Evolutionary conservation across 2,888 invertebrate genomes (phyloP).

Genomic region (Silvanus unidentatus): DNA sequence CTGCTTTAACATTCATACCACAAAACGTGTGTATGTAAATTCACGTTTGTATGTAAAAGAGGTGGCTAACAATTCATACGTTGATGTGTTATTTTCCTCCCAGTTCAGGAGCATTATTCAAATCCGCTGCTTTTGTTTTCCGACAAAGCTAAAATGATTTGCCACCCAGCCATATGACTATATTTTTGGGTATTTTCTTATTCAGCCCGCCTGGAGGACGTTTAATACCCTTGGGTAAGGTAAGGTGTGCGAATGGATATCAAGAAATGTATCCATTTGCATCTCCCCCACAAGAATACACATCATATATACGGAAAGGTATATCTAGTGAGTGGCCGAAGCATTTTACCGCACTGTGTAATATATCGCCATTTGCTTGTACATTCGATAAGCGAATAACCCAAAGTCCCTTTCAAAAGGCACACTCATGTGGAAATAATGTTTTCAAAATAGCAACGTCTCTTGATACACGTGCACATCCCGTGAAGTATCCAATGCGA

Average conservation of each 20-base stretch:
- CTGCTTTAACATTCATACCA: no score
- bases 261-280: conserved; percentile 13
- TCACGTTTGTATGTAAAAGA: no score
- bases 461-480: background rate
- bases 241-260: conserved; percentile 8
- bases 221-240: conserved; percentile 7
- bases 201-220: conserved; percentile 5
- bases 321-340: background rate
- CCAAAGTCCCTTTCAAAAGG: conserved; percentile 34
- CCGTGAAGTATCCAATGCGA: no score
- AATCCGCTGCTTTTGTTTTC: conserved; percentile 4
- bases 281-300: conserved; percentile 5
- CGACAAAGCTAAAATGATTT: conserved; percentile 2
- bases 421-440: conserved; percentile 41
- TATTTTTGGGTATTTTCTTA: background rate
- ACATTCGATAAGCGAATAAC: conserved; percentile 36
- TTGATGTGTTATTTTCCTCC: no score
- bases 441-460: conserved; percentile 37
- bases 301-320: background rate
- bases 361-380: conserved; percentile 13
- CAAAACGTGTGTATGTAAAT: no score
- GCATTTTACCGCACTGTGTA: conserved; percentile 1
- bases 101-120: conserved; percentile 2
- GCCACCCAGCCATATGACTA: background rate
- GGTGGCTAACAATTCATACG: no score